Base-by-base conservation (phyloP, 2,113 vertebrate species). In the Bagarius yarrelli region DNA sequence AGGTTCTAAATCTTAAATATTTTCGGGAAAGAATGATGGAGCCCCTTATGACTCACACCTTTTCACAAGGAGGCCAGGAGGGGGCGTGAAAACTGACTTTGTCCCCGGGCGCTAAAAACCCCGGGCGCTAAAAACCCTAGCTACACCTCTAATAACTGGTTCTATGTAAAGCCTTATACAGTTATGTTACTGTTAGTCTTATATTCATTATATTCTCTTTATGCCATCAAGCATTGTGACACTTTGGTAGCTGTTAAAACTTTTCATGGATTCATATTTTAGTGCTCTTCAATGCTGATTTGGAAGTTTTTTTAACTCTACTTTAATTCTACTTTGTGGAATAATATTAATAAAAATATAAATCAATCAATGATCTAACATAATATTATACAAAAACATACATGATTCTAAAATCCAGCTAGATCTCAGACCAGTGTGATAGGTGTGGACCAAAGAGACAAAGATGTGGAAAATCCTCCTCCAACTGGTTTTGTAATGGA, bases 381-480 rank as follows among this genome's bases (percentile, higher is more conserved):
- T n/a, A n/a, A n/a, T n/a, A n/a, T n/a, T n/a, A n/a, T n/a, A n/a
- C n/a, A n/a, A n/a, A n/a, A n/a, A n/a, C n/a, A n/a, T n/a, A n/a
- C n/a, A n/a, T n/a, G n/a, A n/a, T 13, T 75, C 32, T 55, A n/a
- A 71, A 30, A 40, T 74, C 34, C 23, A 64, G 71, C 15, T 40
- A 71, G 18, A 27, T 40, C 36, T 55, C 66, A 71, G 25, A 60
- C n/a, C 8, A 23, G 57, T 57, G 57, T 70, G 64, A 71, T 40
- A 66, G 14, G 57, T 30, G 64, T 57, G 52, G 32, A 70, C 30
- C 30, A 70, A 70, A 55, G 78, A 59, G 18, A 4, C 11, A 60
- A 56, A 36, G 23, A n/a, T 40, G 79, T 64, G 79, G 44, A 74
- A 74, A 52, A 72, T 18, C 18, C 40, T 60, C 21, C 15, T 18